Percentiles rank a stretch among this genome's conserved stretches.
These are phyloP conservation scores for Helicolenus hilgendorfi DNA, from an alignment of 2,797 vertebrate species.

Conservation along the genomic window DNA sequence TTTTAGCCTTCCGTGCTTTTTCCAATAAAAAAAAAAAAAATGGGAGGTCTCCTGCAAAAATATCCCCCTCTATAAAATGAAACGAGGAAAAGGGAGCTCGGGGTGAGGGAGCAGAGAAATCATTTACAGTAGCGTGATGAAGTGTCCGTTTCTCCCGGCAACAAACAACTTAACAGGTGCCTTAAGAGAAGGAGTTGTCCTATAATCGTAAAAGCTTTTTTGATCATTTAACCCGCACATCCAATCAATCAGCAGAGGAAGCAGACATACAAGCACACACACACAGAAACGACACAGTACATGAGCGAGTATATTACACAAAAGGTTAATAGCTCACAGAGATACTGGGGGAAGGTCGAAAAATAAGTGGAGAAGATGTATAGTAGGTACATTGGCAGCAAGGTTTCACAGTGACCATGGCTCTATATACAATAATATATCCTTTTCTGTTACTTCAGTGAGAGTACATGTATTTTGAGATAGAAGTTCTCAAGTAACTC, in stretches of 20 bases:
- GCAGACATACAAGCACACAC: conserved; percentile 32
- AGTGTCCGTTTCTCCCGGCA: conserved; percentile 73
- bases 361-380: conserved; percentile 52
- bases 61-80: conserved; percentile 70
- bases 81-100: conserved; percentile 65
- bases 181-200: conserved; percentile 73
- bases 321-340: conserved; percentile 62
- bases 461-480: conserved; percentile 3
- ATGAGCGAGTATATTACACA: conserved; percentile 24
- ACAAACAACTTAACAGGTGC: conserved; percentile 81
- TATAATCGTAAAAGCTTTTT: conserved; percentile 85
- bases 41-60: conserved; percentile 65
- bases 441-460: not conserved
- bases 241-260: conserved; percentile 77
- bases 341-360: conserved; percentile 22
- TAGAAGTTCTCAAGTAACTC: not conserved
- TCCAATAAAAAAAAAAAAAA: conserved; percentile 37
- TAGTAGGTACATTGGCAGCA: not conserved
- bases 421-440: not conserved
- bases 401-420: not conserved
- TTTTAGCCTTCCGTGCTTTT: conserved; percentile 46
- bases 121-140: conserved; percentile 74
- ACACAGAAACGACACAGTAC: conserved; percentile 10
- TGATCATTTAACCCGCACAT: conserved; percentile 80
- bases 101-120: conserved; percentile 76